These are phyloP conservation scores for Heterotis niloticus DNA, from an alignment of 2,113 vertebrate genomes.

Conservation along the genomic window DNA sequence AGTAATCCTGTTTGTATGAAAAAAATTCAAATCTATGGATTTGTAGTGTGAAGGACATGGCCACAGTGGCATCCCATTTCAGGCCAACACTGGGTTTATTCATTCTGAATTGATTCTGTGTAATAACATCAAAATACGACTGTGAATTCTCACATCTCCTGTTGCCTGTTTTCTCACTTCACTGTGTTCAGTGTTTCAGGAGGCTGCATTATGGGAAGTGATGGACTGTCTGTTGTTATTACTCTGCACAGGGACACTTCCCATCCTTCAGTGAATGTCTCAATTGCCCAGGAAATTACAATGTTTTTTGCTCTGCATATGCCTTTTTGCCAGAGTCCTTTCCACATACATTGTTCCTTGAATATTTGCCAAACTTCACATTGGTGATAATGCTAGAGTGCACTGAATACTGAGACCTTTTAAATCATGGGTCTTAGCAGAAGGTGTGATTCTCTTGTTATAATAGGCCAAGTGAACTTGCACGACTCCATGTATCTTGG, in stretches of 20 bases:
- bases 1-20: neutral
- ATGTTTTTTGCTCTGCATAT: neutral
- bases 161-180: neutral
- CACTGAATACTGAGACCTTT: no score
- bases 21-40: neutral
- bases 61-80: neutral
- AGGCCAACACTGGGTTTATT: neutral
- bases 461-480: no score
- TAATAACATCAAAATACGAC: neutral
- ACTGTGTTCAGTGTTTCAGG: neutral
- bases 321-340: neutral
- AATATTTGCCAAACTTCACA: no score
- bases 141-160: neutral
- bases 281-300: neutral
- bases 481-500: no score
- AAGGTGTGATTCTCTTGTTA: no score
- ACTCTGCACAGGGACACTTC: neutral
- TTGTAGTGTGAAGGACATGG: neutral
- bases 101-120: neutral
- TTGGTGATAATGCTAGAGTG: no score
- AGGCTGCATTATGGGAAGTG: constrained; percentile 7
- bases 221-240: constrained; percentile 10
- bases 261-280: neutral
- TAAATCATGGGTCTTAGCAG: no score
- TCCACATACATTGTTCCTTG: no score